A percentile compares a stretch with the other conserved stretches of the same genome.
These are phyloP conservation scores for Mesorhabditis spiculigera DNA, from an alignment of 2,888 invertebrate species.

Conservation along the genomic window DNA sequence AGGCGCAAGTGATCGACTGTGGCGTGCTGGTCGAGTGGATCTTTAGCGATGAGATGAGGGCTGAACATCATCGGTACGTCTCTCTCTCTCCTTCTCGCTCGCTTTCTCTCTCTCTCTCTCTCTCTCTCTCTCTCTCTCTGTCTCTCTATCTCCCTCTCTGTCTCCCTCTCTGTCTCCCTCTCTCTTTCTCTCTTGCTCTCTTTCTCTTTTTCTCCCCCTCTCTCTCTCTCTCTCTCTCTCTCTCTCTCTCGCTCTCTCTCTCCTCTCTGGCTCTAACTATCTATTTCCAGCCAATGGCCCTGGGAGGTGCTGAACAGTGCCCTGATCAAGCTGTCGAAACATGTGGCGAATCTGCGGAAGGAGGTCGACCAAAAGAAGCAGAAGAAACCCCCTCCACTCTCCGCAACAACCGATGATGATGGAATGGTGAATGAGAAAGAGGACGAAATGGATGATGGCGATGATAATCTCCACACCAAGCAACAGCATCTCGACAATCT, in stretches of 20 bases:
- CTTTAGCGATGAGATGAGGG: constrained; percentile 51
- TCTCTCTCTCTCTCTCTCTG: too few relatives aligned
- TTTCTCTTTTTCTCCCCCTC: too few relatives aligned
- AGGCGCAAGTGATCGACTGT: constrained; percentile 93
- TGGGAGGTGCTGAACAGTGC: constrained; percentile 96
- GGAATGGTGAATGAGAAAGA: constrained; percentile 12
- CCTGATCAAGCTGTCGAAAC: constrained; percentile 83
- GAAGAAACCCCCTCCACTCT: constrained; percentile 11
- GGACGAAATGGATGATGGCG: constrained; percentile 22
- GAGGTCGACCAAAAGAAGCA: constrained; percentile 25
- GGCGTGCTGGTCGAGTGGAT: constrained; percentile 92
- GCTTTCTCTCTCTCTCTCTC: too few relatives aligned
- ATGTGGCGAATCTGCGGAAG: constrained; percentile 27
- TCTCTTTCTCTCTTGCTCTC: too few relatives aligned
- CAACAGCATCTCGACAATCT: constrained; percentile 25
- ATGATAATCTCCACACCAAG: neutral
- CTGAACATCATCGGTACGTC: constrained; percentile 37
- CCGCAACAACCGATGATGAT: neutral
- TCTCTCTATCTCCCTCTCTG: too few relatives aligned
- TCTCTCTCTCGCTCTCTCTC: too few relatives aligned
- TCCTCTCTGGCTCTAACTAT: too few relatives aligned
- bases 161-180: too few relatives aligned
- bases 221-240: too few relatives aligned
- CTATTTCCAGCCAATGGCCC: constrained; percentile 73
- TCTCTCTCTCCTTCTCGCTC: neutral